Base-by-base conservation (phyloP, 2,113 vertebrate genomes). In the Rana temporaria region DNA sequence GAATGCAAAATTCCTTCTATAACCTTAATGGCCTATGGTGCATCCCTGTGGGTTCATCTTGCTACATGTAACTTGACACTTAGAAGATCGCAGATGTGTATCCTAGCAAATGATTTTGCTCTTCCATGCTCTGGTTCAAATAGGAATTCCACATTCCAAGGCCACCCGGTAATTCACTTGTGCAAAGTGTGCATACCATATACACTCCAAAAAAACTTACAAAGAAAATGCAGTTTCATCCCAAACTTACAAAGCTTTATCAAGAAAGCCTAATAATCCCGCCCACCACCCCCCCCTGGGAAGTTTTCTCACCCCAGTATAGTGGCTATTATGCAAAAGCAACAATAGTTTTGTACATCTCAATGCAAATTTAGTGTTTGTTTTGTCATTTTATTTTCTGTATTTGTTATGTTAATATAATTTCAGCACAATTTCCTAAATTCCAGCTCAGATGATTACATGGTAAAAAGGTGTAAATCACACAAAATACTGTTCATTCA, bases 321-420 rank as follows among this genome's bases (percentile, higher is more conserved):
- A 20, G 7, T 24, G 20, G 9, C 22, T 63, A 4, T 26, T 63
- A 63, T 63, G 22, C 20, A 63, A 24, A 11, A 24, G 24, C 7
- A 12, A 63, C 60, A 24, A 74, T 60, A 60, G 57, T 63, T 38
- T 48, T 63, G 20, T 24, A 26, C 66, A 79, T 70, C 20, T 38
- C 15, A 60, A 79, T 69, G 19, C 17, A 34, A 11, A 48, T 12
- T 38, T 6, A 8, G 34, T 32, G 22, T 59, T 17, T 5, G 20
- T 32, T 56, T 24, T 22, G 20, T 18, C 14, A 34, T 66, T 15
- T n/a, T n/a, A 20, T 56, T 42, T 78, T 56, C 19, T 55, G 59
- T 8, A 53, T 56, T 72, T 73, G 22, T 81, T 18, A 81, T 62
- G 70, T 34, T 81, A 73, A 73, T 71, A 32, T 2, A 52, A 34